Percentiles rank a stretch among this genome's conserved stretches.
Conservation (phyloP, 2,888 invertebrate genomes). For the Tenodera sinensis region DNA sequence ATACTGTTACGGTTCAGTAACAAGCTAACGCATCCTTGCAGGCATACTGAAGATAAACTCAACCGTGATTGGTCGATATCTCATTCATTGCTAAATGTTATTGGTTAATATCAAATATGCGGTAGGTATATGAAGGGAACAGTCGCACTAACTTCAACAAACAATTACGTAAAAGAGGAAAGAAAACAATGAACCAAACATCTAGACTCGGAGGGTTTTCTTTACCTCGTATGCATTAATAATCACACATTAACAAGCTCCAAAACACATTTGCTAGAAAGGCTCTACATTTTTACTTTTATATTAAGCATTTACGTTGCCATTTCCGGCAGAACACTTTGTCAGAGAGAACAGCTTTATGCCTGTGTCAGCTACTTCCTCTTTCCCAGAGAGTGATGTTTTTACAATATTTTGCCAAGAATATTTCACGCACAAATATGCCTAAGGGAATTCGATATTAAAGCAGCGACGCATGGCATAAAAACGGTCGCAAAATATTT, state of each 20-base stretch:
- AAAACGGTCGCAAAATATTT: slow-evolving; percentile 6
- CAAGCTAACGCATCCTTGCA: too few species aligned
- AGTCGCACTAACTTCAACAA: too few species aligned
- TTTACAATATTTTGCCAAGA: not conserved
- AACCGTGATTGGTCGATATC: too few species aligned
- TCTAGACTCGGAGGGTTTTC: too few species aligned
- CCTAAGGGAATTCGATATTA: slow-evolving; percentile 1
- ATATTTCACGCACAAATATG: not conserved
- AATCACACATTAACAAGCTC: not conserved
- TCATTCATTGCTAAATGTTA: too few species aligned
- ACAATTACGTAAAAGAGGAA: too few species aligned
- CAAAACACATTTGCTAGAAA: not conserved
- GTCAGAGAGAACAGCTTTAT: not conserved
- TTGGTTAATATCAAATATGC: too few species aligned
- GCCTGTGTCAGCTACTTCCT: not conserved
- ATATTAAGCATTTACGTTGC: not conserved
- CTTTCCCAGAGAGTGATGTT: not conserved
- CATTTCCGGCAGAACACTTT: not conserved
- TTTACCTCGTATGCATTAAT: not conserved
- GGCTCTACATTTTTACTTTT: not conserved
- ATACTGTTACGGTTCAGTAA: too few species aligned
- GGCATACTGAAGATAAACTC: too few species aligned
- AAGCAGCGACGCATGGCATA: not conserved
- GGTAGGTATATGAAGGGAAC: too few species aligned
- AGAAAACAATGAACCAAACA: too few species aligned